These are phyloP conservation scores for Lethrus apterus DNA, from an alignment of 1,140 invertebrate species.

Conservation along the genomic window DNA sequence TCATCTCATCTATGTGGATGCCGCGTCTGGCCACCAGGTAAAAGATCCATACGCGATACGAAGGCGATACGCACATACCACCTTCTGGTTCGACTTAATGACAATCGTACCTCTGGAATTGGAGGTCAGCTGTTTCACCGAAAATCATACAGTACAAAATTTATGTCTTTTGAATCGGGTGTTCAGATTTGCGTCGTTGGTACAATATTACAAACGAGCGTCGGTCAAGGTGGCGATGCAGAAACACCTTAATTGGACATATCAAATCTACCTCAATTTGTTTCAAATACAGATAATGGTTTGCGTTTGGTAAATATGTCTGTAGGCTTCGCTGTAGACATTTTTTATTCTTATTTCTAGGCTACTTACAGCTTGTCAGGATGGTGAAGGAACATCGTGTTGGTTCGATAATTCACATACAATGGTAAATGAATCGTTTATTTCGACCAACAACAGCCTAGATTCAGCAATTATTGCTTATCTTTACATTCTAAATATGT, in stretches of 20 bases:
- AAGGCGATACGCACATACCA: slow-evolving; percentile 1
- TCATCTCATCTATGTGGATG: slow-evolving; percentile 11
- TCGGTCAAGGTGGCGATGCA: slow-evolving; percentile 7
- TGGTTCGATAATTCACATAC: not conserved
- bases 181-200: not conserved
- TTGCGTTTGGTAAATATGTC: slow-evolving; percentile 8
- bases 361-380: slow-evolving; percentile 7
- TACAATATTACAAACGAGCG: slow-evolving; percentile 1
- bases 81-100: slow-evolving; percentile 15
- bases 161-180: slow-evolving; percentile 1
- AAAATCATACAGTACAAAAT: slow-evolving; percentile 1
- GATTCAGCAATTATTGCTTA: slow-evolving; percentile 3
- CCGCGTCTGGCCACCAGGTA: not conserved
- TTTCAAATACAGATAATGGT: slow-evolving; percentile 6
- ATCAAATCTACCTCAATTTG: slow-evolving; percentile 1
- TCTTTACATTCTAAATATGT: slow-evolving; percentile 13
- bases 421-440: not conserved
- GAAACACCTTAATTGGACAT: slow-evolving; percentile 13
- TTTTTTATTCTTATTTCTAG: slow-evolving; percentile 6
- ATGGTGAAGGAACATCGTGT: not conserved
- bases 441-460: not conserved
- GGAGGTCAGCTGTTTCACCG: not conserved
- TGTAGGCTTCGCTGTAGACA: not conserved
- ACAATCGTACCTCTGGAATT: slow-evolving; percentile 13
- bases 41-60: slow-evolving; percentile 6